phyloP scores from a whole-genome alignment of 2,888 invertebrate genomes.

The Patella caerulea region DNA sequence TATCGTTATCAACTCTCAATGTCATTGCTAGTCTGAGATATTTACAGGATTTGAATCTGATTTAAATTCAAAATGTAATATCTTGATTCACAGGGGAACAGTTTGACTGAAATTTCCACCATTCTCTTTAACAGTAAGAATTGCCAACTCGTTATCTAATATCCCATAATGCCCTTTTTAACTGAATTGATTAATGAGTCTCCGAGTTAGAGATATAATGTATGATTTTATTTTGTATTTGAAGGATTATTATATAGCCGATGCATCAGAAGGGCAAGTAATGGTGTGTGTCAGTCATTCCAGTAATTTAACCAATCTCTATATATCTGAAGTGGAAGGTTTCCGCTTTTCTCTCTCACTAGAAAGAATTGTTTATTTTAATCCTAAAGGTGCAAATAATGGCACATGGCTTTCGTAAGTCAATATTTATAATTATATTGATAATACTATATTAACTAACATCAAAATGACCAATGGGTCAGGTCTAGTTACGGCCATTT shows the following conservation, averaged over 20 bases:
- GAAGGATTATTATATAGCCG: constrained; percentile 85
- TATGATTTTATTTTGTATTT: constrained; percentile 15
- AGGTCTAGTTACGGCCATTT: too few species aligned
- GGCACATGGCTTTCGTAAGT: constrained; percentile 87
- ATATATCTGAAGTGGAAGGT: constrained; percentile 82
- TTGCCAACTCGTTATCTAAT: too few species aligned
- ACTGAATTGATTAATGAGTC: too few species aligned
- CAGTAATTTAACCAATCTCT: constrained; percentile 82
- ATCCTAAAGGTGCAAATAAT: constrained; percentile 74
- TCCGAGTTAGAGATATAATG: background rate
- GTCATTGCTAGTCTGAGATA: too few species aligned
- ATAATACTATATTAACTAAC: too few species aligned
- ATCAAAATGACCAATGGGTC: too few species aligned
- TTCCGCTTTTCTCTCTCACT: constrained; percentile 85
- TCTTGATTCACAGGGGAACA: too few species aligned
- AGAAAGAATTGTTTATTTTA: constrained; percentile 85
- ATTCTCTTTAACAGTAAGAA: background rate
- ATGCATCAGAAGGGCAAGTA: constrained; percentile 81
- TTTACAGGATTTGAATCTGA: too few species aligned
- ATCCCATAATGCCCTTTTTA: background rate
- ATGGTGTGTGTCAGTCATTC: constrained; percentile 89
- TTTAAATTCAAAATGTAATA: too few species aligned
- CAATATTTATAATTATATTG: background rate
- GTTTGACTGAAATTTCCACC: too few species aligned
- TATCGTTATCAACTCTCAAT: too few species aligned